Evolutionary conservation across 2,113 vertebrate genomes (phyloP).

Genomic region (Chloebia gouldiae): DNA sequence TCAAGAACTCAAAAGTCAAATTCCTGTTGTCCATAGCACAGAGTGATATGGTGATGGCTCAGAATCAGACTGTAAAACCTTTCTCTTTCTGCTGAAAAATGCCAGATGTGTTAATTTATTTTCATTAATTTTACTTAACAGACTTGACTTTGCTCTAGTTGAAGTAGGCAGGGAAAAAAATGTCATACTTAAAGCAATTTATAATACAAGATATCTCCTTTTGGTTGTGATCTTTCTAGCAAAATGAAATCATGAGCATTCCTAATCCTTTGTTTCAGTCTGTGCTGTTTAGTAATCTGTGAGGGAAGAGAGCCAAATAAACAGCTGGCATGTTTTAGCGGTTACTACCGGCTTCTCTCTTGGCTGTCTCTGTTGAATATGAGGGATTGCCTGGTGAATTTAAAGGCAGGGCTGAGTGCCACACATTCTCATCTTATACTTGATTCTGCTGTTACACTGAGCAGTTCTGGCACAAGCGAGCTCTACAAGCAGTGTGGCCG

Average conservation of each 20-base stretch:
- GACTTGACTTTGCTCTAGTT: neutral
- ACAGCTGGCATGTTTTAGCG: conserved; percentile 55
- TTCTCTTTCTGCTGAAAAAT: neutral
- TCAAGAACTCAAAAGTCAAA: neutral
- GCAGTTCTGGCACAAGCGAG: neutral
- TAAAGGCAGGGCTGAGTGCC: conserved; percentile 18
- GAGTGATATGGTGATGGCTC: neutral
- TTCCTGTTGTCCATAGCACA: neutral
- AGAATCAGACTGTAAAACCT: neutral
- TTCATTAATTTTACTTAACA: neutral
- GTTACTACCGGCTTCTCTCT: conserved; percentile 40
- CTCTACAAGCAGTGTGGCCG: neutral
- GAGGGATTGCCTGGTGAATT: conserved; percentile 57
- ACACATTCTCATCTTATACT: neutral
- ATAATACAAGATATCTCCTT: neutral
- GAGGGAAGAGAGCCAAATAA: conserved; percentile 58
- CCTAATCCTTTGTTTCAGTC: conserved; percentile 58
- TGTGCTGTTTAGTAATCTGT: conserved; percentile 48
- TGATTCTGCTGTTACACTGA: neutral
- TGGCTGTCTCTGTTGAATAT: conserved; percentile 15
- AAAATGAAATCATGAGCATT: conserved; percentile 17
- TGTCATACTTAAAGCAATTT: neutral
- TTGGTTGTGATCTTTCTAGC: neutral
- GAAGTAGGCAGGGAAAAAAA: neutral
- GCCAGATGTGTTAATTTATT: neutral